phyloP scores from a whole-genome alignment of 2,113 vertebrate species.

The Anas platyrhynchos region DNA sequence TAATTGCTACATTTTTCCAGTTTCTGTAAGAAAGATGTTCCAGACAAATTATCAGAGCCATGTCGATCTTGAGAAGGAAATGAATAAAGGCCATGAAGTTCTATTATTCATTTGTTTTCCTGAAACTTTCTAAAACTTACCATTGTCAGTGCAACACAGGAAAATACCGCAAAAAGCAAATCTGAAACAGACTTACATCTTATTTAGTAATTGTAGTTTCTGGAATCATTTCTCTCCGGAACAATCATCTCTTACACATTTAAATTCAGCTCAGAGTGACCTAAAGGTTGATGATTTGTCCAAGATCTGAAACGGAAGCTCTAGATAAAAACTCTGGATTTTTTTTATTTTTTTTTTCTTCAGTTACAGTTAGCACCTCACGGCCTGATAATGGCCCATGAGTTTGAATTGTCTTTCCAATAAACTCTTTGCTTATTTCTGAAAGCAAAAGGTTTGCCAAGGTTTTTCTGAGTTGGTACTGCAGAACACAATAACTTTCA shows the following conservation, averaged over 20 bases:
- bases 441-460: background rate
- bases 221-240: background rate
- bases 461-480: background rate
- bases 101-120: background rate
- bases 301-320: background rate
- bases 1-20: conserved; percentile 28
- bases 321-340: background rate
- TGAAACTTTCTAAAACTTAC: background rate
- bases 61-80: background rate
- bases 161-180: background rate
- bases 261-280: background rate
- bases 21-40: background rate
- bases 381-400: background rate
- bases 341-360: background rate
- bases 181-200: background rate
- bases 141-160: background rate
- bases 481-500: background rate
- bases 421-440: background rate
- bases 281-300: background rate
- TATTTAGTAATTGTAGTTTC: background rate
- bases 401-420: background rate
- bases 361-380: background rate
- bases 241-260: background rate
- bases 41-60: background rate
- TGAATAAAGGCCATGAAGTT: accelerated